Conservation (phyloP, 1,140 invertebrate species). For the Heliconius melpomene region DNA sequence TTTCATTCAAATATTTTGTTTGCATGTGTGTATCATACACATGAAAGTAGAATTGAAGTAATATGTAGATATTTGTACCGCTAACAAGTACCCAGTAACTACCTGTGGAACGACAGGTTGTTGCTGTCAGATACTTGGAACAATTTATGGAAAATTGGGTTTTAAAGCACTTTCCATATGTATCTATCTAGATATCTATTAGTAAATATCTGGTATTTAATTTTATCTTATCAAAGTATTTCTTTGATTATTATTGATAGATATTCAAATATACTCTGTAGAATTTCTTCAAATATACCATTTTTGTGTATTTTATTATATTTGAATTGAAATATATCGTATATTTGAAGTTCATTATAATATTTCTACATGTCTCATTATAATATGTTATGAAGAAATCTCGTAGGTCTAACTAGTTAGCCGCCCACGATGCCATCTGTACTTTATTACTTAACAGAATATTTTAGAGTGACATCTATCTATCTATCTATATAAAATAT, state of each 20-base stretch:
- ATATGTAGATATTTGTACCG: constrained; percentile 2
- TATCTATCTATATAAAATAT: neutral
- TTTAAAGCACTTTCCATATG: neutral
- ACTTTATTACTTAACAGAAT: constrained; percentile 14
- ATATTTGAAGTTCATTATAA: constrained; percentile 4
- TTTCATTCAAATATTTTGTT: constrained; percentile 52
- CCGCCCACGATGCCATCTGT: constrained; percentile 22
- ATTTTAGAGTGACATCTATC: neutral
- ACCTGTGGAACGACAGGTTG: neutral
- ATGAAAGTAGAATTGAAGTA: constrained; percentile 15
- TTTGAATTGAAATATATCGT: neutral
- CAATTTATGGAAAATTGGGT: neutral
- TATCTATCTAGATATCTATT: neutral
- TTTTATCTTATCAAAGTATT: neutral
- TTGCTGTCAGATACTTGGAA: neutral
- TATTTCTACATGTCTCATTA: constrained; percentile 3
- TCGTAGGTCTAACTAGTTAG: constrained; percentile 20
- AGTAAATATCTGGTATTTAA: neutral
- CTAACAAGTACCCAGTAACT: neutral
- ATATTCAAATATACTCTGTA: neutral
- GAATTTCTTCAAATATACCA: neutral
- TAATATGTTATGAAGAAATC: constrained; percentile 10
- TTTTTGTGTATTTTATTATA: neutral
- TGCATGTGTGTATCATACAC: constrained; percentile 41
- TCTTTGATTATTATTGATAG: neutral